Evolutionary conservation across 2,113 vertebrate species (phyloP), one percentile per base, ranked within the genome.

Genomic region (Nicator chloris): DNA sequence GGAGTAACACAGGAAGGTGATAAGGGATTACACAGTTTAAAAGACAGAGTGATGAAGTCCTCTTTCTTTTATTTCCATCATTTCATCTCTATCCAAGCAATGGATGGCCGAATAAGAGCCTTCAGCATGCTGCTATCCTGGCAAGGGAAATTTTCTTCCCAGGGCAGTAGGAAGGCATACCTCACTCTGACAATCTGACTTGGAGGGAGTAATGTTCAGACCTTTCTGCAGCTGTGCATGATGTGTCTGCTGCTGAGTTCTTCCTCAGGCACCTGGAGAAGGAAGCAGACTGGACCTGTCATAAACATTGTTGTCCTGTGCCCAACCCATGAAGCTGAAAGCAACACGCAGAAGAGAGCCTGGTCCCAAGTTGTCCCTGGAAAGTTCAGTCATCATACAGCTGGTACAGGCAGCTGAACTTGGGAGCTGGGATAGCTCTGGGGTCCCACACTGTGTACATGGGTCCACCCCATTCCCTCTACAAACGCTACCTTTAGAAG

Each of bases 341-440:
- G 7, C 10, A 53, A 15, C 4, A 22, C 4, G 8, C 45, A 31
- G 31, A 49, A 56, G 40, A 37, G 7, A 35, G 4, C 1, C 2
- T 54, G 2, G 9, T 87, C 6, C 28, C 42, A 70, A 39, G 10
- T 2, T 0, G 0, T 30, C 27, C 30, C 39, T 60, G 22, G 11
- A 40, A 53, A 57, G 4, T 27, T 82, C 21, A 16, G 39, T 27
- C 13, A 8, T 39, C 7, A 1, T 13, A 1, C 19, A 1, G 0
- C 23, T 59, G 53, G 30, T 39, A 45, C 18, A 85, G 16, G 3
- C 21, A 82, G 21, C 13, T n/a, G 60, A 82, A 50, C 2, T 2
- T 66, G 33, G 23, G 28, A 77, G 13, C 11, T 73, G 44, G 11
- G 6, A n/a, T 3, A 60, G 7, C 8, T 53, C 40, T 80, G 37